Conservation (phyloP, 1,140 invertebrate genomes). For the Megalonaias nervosa region DNA sequence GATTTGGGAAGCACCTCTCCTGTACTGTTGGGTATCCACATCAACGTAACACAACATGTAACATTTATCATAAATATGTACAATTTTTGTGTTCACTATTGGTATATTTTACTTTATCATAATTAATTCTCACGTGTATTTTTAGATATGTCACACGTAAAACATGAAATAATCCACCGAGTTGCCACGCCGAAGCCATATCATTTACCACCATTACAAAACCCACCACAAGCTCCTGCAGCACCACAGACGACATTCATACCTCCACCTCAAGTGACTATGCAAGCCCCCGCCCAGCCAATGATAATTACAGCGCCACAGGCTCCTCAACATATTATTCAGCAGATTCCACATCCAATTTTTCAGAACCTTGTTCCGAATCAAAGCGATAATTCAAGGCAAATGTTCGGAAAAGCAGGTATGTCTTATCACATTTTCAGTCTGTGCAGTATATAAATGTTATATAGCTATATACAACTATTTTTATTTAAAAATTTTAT, state of each 20-base stretch:
- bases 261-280: constrained; percentile 15
- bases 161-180: constrained; percentile 61
- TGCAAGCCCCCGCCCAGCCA: constrained; percentile 18
- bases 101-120: too few species aligned
- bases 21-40: too few species aligned
- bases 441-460: too few species aligned
- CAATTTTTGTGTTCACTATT: too few species aligned
- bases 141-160: constrained; percentile 59
- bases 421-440: constrained; percentile 1
- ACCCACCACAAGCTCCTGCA: neutral
- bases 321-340: constrained; percentile 34
- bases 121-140: neutral
- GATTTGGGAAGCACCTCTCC: too few species aligned
- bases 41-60: neutral
- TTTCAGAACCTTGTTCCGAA: constrained; percentile 46
- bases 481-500: too few species aligned
- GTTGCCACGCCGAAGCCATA: constrained; percentile 40
- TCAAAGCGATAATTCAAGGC: constrained; percentile 17
- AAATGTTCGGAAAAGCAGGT: constrained; percentile 63
- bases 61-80: neutral
- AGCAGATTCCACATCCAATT: constrained; percentile 37
- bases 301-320: constrained; percentile 17
- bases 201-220: constrained; percentile 34
- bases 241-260: constrained; percentile 6
- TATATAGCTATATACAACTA: too few species aligned